These are phyloP conservation scores for Drosophila kuntzei DNA, from an alignment of 2,888 invertebrate species.

Conservation along the genomic window DNA sequence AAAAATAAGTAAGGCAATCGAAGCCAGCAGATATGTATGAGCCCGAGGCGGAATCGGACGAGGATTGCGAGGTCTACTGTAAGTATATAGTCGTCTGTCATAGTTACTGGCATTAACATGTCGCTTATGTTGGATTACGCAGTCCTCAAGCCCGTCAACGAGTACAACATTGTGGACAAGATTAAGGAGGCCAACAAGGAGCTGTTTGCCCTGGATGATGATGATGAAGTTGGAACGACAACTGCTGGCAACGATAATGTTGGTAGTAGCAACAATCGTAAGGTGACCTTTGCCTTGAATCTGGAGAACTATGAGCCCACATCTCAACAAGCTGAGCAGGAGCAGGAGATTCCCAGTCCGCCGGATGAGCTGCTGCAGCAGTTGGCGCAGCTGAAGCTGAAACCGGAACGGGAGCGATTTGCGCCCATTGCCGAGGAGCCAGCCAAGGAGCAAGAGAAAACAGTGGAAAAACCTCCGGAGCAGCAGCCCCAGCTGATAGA, in stretches of 20 bases:
- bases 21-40: constrained; percentile 78
- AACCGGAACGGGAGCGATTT: constrained; percentile 34
- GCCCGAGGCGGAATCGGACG: constrained; percentile 84
- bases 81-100: constrained; percentile 63
- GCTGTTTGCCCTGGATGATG: constrained; percentile 82
- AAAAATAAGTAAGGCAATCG: constrained; percentile 49
- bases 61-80: constrained; percentile 85
- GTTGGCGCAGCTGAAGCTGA: constrained; percentile 58
- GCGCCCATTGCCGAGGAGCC: constrained; percentile 60
- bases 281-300: constrained; percentile 86
- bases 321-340: constrained; percentile 11
- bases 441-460: constrained; percentile 32
- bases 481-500: not conserved
- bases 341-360: constrained; percentile 43
- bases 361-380: constrained; percentile 57
- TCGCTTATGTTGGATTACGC: constrained; percentile 65
- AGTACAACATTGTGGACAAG: constrained; percentile 87
- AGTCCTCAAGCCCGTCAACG: constrained; percentile 86
- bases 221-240: constrained; percentile 1
- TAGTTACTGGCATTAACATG: constrained; percentile 39
- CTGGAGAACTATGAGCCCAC: constrained; percentile 86
- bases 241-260: not conserved
- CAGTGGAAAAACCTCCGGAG: constrained; percentile 16
- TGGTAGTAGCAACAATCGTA: constrained; percentile 61
- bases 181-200: constrained; percentile 87